These are phyloP conservation scores for Girardinichthys multiradiatus DNA, from an alignment of 2,113 vertebrate species.

Conservation along the genomic window DNA sequence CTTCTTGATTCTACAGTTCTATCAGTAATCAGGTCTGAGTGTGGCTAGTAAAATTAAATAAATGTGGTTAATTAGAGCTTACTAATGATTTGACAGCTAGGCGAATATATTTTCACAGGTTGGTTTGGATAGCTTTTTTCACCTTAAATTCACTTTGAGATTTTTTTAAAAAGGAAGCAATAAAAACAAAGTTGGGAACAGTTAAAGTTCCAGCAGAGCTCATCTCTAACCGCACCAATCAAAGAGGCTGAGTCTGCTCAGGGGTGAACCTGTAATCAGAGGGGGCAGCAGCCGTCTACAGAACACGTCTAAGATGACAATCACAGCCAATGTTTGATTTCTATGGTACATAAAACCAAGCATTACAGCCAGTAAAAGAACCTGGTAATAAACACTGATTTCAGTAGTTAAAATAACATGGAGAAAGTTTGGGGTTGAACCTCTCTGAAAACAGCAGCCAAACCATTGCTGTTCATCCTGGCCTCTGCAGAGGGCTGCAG, in stretches of 20 bases:
- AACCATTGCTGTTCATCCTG: not conserved
- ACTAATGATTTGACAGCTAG: too few species aligned
- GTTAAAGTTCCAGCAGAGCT: not conserved
- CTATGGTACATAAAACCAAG: not conserved
- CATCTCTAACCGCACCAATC: not conserved
- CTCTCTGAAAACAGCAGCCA: constrained; percentile 26
- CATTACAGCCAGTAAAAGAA: not conserved
- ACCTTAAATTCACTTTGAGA: too few species aligned
- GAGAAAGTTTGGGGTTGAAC: constrained; percentile 25
- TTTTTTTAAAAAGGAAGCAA: not conserved
- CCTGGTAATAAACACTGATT: not conserved
- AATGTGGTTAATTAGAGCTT: too few species aligned
- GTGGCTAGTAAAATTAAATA: too few species aligned
- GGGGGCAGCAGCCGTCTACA: not conserved
- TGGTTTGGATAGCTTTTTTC: too few species aligned
- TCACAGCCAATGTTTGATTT: not conserved
- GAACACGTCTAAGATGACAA: not conserved
- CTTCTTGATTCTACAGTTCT: too few species aligned
- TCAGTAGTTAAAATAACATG: not conserved
- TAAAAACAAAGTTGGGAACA: not conserved
- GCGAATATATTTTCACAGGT: too few species aligned
- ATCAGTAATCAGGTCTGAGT: too few species aligned
- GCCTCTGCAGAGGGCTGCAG: constrained; percentile 24
- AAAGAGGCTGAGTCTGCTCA: not conserved
- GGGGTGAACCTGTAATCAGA: not conserved